phyloP scores from a whole-genome alignment of 2,888 invertebrate genomes.

The Tipula confusa region DNA sequence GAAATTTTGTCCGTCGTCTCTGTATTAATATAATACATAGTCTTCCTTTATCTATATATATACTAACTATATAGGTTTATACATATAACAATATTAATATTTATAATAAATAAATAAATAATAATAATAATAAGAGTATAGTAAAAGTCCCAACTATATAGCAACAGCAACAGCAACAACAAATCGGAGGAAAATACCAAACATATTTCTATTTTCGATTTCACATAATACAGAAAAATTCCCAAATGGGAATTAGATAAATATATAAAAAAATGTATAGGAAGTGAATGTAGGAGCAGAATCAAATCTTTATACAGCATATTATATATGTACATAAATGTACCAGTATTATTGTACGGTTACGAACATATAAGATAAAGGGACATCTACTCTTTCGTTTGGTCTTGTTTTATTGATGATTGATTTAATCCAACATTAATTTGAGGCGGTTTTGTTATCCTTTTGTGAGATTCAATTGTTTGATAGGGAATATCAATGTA shows the following conservation, averaged over 20 bases:
- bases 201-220: constrained; percentile 20
- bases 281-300: not conserved
- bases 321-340: not conserved
- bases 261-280: not conserved
- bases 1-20: constrained; percentile 9
- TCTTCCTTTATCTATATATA: not conserved
- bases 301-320: not conserved
- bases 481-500: not conserved
- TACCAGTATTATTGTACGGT: not conserved
- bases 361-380: not conserved
- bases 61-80: not conserved
- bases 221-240: not conserved
- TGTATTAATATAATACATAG: not conserved
- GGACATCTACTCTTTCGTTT: not conserved
- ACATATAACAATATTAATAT: not conserved
- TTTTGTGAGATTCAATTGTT: not conserved
- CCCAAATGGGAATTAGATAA: not conserved
- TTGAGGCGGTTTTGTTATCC: not conserved
- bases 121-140: constrained; percentile 4
- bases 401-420: not conserved
- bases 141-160: not conserved
- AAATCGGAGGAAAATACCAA: not conserved
- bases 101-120: constrained; percentile 25
- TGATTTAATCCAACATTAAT: constrained; percentile 14
- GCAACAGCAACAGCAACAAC: too few species aligned